Evolutionary conservation across 2,113 vertebrate species (phyloP).

Genomic region (Oreotrochilus melanogaster): DNA sequence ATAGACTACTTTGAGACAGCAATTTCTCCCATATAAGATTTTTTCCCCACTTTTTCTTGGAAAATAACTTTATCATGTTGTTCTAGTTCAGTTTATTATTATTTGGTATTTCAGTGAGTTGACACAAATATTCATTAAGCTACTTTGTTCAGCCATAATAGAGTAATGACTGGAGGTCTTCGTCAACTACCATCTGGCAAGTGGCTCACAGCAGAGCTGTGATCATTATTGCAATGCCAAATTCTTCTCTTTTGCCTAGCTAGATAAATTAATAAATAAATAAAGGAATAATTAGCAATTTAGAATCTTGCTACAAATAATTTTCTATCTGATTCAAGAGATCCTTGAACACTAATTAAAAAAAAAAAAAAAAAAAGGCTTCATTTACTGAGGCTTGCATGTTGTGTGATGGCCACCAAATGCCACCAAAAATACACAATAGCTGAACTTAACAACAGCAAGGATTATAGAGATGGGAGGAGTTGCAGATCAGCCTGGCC

Average conservation of each 20-base stretch:
- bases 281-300: not conserved
- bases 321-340: not conserved
- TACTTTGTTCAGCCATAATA: not conserved
- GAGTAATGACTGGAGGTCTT: not conserved
- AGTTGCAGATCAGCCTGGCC: not conserved
- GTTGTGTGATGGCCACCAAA: not conserved
- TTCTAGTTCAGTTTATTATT: constrained; percentile 23
- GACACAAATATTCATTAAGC: constrained; percentile 18
- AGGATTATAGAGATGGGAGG: not conserved
- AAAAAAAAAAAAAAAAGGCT: not conserved
- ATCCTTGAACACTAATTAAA: not conserved
- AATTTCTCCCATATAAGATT: not conserved
- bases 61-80: not conserved
- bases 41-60: not conserved
- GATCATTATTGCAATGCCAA: not conserved
- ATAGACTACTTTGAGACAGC: not conserved
- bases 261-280: not conserved
- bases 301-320: not conserved
- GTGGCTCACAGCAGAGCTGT: not conserved
- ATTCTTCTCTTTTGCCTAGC: not conserved
- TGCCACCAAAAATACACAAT: not conserved
- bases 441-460: not conserved
- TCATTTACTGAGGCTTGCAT: not conserved
- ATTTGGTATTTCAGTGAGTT: constrained; percentile 44
- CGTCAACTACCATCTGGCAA: not conserved